phyloP scores from a whole-genome alignment of 2,797 vertebrate species.

The Pseudotriccus pelzelni region DNA sequence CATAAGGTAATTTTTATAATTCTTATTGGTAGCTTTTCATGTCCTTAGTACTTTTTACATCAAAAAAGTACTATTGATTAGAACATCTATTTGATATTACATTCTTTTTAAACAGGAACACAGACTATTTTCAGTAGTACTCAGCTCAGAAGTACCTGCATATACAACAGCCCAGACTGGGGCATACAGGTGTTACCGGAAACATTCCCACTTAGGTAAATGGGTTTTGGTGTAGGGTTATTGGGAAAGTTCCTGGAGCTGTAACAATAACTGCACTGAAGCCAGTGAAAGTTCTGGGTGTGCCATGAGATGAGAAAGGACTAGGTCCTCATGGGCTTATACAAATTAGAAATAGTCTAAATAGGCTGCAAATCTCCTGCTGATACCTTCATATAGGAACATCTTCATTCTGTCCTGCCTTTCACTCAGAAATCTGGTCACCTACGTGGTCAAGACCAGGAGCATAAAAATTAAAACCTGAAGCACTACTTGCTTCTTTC shows the following conservation, averaged over 20 bases:
- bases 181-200: background rate
- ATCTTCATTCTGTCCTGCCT: background rate
- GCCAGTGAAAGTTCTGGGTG: background rate
- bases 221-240: background rate
- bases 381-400: background rate
- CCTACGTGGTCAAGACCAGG: background rate
- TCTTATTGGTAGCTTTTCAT: background rate
- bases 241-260: background rate
- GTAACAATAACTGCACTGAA: background rate
- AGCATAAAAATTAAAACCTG: background rate
- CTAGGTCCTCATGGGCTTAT: background rate
- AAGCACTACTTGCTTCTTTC: background rate
- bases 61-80: background rate
- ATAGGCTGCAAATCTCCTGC: background rate
- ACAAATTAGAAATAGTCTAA: constrained; percentile 14
- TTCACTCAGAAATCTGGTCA: background rate
- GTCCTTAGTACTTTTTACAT: background rate
- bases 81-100: background rate
- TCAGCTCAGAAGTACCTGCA: background rate
- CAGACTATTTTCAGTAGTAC: background rate
- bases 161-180: background rate
- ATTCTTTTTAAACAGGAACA: background rate
- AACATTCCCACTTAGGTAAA: background rate
- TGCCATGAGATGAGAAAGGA: constrained; percentile 23
- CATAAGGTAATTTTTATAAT: background rate